Evolutionary conservation across 2,113 vertebrate genomes (phyloP).

Genomic region (Ancistrus triradiatus): DNA sequence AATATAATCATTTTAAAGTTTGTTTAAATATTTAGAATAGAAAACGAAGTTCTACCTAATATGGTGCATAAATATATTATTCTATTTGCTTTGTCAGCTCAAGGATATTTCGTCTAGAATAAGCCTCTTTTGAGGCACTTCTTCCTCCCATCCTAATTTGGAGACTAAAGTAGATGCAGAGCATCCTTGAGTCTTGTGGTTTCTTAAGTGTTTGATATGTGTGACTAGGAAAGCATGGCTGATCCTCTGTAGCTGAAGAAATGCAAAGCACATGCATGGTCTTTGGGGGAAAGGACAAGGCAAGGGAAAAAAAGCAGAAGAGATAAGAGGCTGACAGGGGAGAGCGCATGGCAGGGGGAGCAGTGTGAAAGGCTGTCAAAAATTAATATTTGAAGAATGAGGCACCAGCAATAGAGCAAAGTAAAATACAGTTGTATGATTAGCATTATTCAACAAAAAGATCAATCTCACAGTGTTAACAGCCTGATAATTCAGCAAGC

Average conservation of each 20-base stretch:
- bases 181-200: constrained; percentile 56
- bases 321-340: constrained; percentile 57
- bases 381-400: constrained; percentile 32
- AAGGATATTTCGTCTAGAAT: constrained; percentile 36
- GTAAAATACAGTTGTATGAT: constrained; percentile 1
- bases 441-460: constrained; percentile 11
- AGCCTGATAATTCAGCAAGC: no score
- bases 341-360: constrained; percentile 50
- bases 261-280: constrained; percentile 56
- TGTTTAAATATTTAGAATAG: constrained; percentile 41
- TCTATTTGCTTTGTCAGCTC: constrained; percentile 46
- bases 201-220: constrained; percentile 64
- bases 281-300: constrained; percentile 55
- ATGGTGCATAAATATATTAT: constrained; percentile 39
- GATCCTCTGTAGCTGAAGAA: constrained; percentile 62
- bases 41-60: constrained; percentile 33
- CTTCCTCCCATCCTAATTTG: constrained; percentile 43
- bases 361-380: constrained; percentile 47
- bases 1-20: constrained; percentile 36
- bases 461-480: no score
- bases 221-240: constrained; percentile 66
- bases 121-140: constrained; percentile 41
- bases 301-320: constrained; percentile 46
- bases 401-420: constrained; percentile 31
- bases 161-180: constrained; percentile 50